A percentile compares a stretch with the other conserved stretches of the same genome.
Evolutionary conservation across 2,113 vertebrate species (phyloP).

Genomic region (Hypocryptadius cinnamomeus): DNA sequence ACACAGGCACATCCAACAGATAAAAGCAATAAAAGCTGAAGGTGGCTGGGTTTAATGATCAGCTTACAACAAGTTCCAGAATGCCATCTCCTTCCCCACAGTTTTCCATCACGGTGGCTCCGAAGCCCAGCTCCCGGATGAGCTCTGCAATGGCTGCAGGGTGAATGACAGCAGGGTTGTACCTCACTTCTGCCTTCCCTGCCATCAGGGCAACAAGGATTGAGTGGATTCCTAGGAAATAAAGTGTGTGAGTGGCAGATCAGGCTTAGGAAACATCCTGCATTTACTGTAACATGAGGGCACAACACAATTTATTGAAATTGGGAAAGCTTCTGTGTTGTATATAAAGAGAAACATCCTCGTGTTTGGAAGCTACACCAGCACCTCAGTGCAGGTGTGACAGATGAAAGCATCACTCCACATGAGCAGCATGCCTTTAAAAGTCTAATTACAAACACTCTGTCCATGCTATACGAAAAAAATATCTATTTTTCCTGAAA

Average conservation of each 20-base stretch:
- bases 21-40: background rate
- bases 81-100: conserved; percentile 83
- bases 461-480: background rate
- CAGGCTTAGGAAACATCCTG: background rate
- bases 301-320: fast-evolving
- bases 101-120: conserved; percentile 86
- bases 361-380: background rate
- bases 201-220: conserved; percentile 96
- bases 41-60: background rate
- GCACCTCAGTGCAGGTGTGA: background rate
- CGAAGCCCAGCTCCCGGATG: conserved; percentile 91
- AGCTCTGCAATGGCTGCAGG: conserved; percentile 81
- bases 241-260: background rate
- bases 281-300: fast-evolving
- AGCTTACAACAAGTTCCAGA: conserved; percentile 90
- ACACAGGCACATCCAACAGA: background rate
- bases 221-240: conserved; percentile 81
- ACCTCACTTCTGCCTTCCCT: conserved; percentile 96
- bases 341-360: background rate
- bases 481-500: background rate
- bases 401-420: background rate
- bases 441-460: background rate
- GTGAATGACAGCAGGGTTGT: conserved; percentile 80
- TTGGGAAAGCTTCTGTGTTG: fast-evolving
- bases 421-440: background rate